Evolutionary conservation across 2,113 vertebrate genomes (phyloP), one percentile per base, ranked within the genome.

Genomic region (Rousettus leschenaultii): DNA sequence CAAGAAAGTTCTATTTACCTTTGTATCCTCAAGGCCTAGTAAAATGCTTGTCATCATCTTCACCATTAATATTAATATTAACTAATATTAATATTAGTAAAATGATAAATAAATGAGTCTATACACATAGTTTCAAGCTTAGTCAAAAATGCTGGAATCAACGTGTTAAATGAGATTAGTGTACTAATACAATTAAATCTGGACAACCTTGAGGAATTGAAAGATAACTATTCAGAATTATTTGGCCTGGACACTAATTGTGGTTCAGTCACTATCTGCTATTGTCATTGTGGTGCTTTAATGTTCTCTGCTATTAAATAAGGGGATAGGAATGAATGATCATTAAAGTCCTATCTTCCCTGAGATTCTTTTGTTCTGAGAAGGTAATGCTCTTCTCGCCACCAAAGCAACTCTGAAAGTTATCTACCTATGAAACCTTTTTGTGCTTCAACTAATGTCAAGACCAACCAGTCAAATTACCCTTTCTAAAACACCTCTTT

Each of bases 61-160:
- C 28, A 40, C 3, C 11, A 38, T 66, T 84, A 86, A 91, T 55
- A 92, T 75, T 94, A 80, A 53, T 19, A 78, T 61, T 85, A 66
- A n/a, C n/a, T 84, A 86, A 91, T 55, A 92, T 75, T 94, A 80
- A 53, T 19, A 78, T 61, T 85, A 66, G 68, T 55, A 84, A 91
- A 40, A 77, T 86, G 6, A 92, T n/a, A 70, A 65, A 73, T 92
- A 95, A 87, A n/a, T 1, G 0, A 40, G 53, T 71, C 26, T 77
- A 22, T 61, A 9, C 9, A 40, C 26, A 13, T 33, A 68, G 16
- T 78, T 83, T 85, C 26, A 71, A 82, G 15, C 16, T 77, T 77
- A 26, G 8, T 59, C 26, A 89, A 83, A 82, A 57, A 30, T 78
- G 48, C 6, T 78, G 8, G 53, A 61, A 87, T 40, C 4, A 68